These are phyloP conservation scores for Hyalella azteca DNA, from an alignment of 2,888 invertebrate species.

Conservation along the genomic window DNA sequence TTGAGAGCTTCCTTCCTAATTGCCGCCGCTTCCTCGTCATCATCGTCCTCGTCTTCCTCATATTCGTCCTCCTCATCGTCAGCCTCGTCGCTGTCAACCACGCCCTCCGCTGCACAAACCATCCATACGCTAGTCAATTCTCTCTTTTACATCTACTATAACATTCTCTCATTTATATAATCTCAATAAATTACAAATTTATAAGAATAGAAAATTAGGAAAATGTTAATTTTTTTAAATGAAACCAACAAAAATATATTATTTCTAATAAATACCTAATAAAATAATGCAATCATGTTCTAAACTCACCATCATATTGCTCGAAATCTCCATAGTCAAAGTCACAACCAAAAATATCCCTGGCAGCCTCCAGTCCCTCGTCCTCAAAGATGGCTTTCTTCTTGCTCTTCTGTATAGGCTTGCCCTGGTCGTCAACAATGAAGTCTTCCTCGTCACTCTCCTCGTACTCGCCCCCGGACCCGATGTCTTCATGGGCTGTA, in stretches of 20 bases:
- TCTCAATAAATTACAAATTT: too few species aligned
- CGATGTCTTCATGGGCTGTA: constrained; percentile 71
- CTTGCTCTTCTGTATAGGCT: constrained; percentile 78
- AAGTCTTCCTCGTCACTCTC: constrained; percentile 87
- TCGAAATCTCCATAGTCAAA: constrained; percentile 93
- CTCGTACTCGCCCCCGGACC: constrained; percentile 78
- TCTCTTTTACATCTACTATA: too few species aligned
- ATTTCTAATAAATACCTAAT: too few species aligned
- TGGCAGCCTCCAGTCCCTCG: constrained; percentile 92
- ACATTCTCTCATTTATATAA: too few species aligned
- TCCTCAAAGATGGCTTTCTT: constrained; percentile 66
- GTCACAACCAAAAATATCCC: constrained; percentile 99
- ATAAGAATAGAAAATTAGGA: too few species aligned
- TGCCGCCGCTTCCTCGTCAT: constrained; percentile 81
- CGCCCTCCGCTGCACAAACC: not conserved
- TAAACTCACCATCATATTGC: constrained; percentile 72
- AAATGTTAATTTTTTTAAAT: too few species aligned
- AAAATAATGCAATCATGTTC: too few species aligned
- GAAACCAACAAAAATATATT: too few species aligned
- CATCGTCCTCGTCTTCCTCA: constrained; percentile 78
- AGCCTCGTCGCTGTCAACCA: constrained; percentile 34
- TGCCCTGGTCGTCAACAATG: constrained; percentile 94
- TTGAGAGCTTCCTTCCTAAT: constrained; percentile 72
- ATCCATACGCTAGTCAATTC: too few species aligned
- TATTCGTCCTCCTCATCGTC: constrained; percentile 77